Percentiles rank a stretch among this genome's conserved stretches.
phyloP scores from a whole-genome alignment of 2,888 invertebrate species.

The Poecilus cupreus region DNA sequence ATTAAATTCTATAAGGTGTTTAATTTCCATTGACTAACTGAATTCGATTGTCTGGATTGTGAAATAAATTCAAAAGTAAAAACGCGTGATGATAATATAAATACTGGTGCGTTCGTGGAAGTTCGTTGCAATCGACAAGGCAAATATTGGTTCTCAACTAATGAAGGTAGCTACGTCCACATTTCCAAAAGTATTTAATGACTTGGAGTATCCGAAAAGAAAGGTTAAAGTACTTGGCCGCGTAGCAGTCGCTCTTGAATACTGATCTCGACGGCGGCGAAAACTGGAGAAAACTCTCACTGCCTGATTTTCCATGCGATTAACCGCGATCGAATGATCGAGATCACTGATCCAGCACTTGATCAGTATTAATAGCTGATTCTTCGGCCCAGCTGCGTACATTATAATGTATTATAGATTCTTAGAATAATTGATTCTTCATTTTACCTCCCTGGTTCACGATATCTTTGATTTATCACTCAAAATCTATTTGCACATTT shows the following conservation, averaged over 20 bases:
- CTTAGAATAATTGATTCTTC: background rate
- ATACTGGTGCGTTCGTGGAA: background rate
- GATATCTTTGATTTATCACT: too few relatives aligned
- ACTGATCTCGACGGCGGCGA: background rate
- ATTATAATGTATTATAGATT: slow-evolving; percentile 16
- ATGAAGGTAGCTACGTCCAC: slow-evolving; percentile 21
- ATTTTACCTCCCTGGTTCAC: background rate
- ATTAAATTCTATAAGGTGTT: background rate
- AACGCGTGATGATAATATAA: slow-evolving; percentile 30
- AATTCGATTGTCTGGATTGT: background rate
- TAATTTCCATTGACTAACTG: background rate
- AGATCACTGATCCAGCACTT: slow-evolving; percentile 24
- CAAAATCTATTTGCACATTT: too few relatives aligned
- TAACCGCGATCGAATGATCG: background rate
- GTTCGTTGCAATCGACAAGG: slow-evolving; percentile 5
- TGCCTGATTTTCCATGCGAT: slow-evolving; percentile 31
- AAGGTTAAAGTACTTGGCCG: slow-evolving; percentile 16
- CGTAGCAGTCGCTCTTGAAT: slow-evolving; percentile 3
- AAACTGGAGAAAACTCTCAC: slow-evolving; percentile 12
- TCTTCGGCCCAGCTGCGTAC: background rate
- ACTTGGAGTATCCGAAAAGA: background rate
- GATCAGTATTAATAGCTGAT: slow-evolving; percentile 12
- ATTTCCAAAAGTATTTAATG: slow-evolving; percentile 37
- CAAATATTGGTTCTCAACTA: slow-evolving; percentile 22
- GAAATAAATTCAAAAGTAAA: background rate